These are phyloP conservation scores for Bufotes viridis DNA, from an alignment of 2,797 vertebrate genomes.

Conservation along the genomic window DNA sequence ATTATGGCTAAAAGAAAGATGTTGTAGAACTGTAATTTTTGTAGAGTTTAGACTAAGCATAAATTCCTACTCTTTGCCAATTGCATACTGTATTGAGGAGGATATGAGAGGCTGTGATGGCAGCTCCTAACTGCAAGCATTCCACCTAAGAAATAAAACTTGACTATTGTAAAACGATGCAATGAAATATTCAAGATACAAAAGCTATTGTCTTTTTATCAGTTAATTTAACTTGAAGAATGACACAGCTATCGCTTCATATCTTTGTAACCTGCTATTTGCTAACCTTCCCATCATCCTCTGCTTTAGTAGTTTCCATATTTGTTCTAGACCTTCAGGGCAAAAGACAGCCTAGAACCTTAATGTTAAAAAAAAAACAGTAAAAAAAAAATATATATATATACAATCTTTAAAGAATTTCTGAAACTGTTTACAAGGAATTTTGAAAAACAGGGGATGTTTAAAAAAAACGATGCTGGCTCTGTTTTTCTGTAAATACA, in stretches of 20 bases:
- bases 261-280: constrained; percentile 74
- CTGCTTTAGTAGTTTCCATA: constrained; percentile 80
- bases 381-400: constrained; percentile 70
- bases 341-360: constrained; percentile 80
- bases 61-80: constrained; percentile 86
- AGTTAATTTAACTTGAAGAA: constrained; percentile 68
- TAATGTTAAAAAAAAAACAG: constrained; percentile 73
- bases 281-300: constrained; percentile 74
- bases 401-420: constrained; percentile 85
- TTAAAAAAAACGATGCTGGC: constrained; percentile 94
- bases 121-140: constrained; percentile 92
- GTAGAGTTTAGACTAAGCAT: constrained; percentile 97
- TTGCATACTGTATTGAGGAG: constrained; percentile 66
- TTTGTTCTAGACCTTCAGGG: constrained; percentile 82
- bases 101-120: constrained; percentile 82
- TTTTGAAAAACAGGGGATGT: constrained; percentile 86
- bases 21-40: constrained; percentile 96
- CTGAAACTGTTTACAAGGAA: constrained; percentile 98
- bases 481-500: constrained; percentile 99
- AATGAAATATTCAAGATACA: constrained; percentile 64
- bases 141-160: constrained; percentile 73
- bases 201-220: constrained; percentile 71
- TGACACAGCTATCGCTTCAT: constrained; percentile 73
- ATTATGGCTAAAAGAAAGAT: constrained; percentile 83
- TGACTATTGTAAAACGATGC: constrained; percentile 71